These are phyloP conservation scores for Rachycentron canadum DNA, from an alignment of 2,797 vertebrate species.

Conservation along the genomic window DNA sequence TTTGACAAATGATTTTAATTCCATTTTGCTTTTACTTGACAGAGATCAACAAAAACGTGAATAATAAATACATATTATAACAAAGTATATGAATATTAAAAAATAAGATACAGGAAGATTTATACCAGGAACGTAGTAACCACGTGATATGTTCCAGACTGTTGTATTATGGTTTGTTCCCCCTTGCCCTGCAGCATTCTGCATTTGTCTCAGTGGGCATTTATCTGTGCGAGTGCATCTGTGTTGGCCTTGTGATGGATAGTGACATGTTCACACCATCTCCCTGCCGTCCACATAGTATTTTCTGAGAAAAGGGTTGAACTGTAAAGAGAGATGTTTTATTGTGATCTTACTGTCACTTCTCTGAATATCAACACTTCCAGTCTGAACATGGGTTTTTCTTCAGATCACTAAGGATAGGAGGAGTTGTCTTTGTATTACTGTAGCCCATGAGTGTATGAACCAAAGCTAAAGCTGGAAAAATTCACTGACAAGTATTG, in stretches of 20 bases:
- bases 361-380: background rate
- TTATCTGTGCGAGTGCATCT: slow-evolving; percentile 18
- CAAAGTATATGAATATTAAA: background rate
- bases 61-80: background rate
- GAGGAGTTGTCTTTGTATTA: background rate
- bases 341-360: slow-evolving; percentile 25
- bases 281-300: slow-evolving; percentile 13
- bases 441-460: background rate
- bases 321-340: slow-evolving; percentile 18
- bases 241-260: slow-evolving; percentile 34
- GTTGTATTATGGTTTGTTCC: slow-evolving; percentile 6
- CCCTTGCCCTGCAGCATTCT: slow-evolving; percentile 21
- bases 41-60: background rate
- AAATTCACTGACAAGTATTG: background rate
- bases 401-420: background rate
- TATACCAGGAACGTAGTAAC: background rate
- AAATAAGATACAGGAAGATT: background rate
- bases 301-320: slow-evolving; percentile 29
- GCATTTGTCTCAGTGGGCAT: slow-evolving; percentile 20
- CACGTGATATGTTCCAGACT: background rate
- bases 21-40: background rate
- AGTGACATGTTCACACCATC: slow-evolving; percentile 44
- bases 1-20: background rate
- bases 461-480: background rate
- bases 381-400: background rate